Evolutionary conservation across 2,113 vertebrate species (phyloP).

Genomic region (Mesitornis unicolor): DNA sequence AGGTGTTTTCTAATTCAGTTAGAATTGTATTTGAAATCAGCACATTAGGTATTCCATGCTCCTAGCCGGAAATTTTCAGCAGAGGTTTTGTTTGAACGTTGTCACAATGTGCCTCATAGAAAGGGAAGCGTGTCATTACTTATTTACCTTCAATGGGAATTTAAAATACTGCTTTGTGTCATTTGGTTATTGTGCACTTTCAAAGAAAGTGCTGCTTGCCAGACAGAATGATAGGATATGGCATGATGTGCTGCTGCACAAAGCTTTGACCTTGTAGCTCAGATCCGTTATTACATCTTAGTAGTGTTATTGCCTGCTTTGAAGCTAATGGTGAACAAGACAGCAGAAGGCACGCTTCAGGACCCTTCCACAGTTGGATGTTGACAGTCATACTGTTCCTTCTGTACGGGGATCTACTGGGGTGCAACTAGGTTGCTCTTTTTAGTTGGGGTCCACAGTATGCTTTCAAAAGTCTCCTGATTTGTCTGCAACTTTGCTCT

Average conservation of each 20-base stretch:
- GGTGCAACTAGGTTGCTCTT: not conserved
- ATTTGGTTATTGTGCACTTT: not conserved
- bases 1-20: not conserved
- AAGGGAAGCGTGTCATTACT: not conserved
- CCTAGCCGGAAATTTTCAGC: not conserved
- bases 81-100: not conserved
- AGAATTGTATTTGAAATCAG: not conserved
- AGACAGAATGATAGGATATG: not conserved
- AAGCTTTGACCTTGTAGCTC: not conserved
- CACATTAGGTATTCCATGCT: not conserved
- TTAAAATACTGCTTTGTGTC: not conserved
- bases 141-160: not conserved
- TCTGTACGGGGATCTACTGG: not conserved
- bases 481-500: not conserved
- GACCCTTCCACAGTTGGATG: not conserved
- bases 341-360: not conserved
- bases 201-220: not conserved
- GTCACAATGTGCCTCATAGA: not conserved
- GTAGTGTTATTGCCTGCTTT: not conserved
- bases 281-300: not conserved
- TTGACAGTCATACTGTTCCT: accelerated
- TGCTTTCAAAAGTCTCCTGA: not conserved
- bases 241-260: not conserved
- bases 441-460: not conserved
- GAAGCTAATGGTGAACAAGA: not conserved